Percentiles rank a stretch among this genome's conserved stretches.
phyloP scores from a whole-genome alignment of 2,888 invertebrate genomes.

The Caenorhabditis zanzibari region DNA sequence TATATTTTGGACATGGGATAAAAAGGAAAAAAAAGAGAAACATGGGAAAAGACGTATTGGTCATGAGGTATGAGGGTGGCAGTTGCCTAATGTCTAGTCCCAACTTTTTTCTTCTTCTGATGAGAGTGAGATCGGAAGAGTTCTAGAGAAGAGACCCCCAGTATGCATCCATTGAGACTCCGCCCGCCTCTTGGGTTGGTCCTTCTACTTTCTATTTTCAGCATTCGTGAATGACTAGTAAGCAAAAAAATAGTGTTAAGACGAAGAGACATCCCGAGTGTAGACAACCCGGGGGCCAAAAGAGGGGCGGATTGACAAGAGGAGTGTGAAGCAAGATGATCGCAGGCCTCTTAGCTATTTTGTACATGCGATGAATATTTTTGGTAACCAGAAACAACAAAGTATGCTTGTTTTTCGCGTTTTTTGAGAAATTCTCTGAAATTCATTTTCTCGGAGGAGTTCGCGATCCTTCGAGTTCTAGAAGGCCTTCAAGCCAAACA shows the following conservation, averaged over 20 bases:
- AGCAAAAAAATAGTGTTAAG: conserved; percentile 38
- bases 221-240: conserved; percentile 53
- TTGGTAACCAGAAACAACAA: conserved; percentile 26
- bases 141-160: conserved; percentile 1
- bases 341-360: conserved; percentile 35
- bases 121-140: conserved; percentile 3
- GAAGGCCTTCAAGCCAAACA: background rate
- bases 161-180: conserved; percentile 25
- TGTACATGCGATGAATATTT: conserved; percentile 28
- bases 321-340: conserved; percentile 16
- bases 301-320: conserved; percentile 35
- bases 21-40: conserved; percentile 18
- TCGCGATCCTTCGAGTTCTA: background rate
- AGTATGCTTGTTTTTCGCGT: background rate
- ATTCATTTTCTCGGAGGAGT: background rate
- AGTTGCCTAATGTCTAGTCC: conserved; percentile 38
- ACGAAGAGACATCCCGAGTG: background rate
- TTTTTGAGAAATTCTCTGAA: background rate
- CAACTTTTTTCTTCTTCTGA: too few species aligned
- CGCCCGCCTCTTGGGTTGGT: conserved; percentile 8
- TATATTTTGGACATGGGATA: conserved; percentile 24
- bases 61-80: conserved; percentile 47
- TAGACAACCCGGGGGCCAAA: conserved; percentile 12
- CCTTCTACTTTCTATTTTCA: conserved; percentile 46
- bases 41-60: conserved; percentile 23